Base-by-base conservation (phyloP, 1,140 invertebrate species). In the Solenopsis fugax region DNA sequence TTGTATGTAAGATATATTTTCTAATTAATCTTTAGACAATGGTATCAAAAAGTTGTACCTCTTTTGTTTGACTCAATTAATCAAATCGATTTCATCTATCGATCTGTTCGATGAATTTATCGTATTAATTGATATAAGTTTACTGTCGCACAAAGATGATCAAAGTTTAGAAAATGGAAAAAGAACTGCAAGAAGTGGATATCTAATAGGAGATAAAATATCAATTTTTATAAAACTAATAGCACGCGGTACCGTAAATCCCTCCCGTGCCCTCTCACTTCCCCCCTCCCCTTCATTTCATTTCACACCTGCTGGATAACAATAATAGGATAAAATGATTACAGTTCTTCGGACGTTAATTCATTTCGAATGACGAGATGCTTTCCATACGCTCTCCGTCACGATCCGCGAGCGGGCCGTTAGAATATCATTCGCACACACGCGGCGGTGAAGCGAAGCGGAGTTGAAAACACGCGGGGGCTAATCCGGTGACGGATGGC, bases 401-500 rank as follows among this genome's bases (percentile, higher is more conserved):
- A 64, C 85, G 64, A 89, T 90, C 75, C 54, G 62, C 78, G 65
- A 89, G 82, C 72, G 80, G 58, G 54, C 80, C 81, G 88, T 88
- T 78, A 67, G 87, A 89, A 82, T 76, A 84, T 88, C 85, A 58
- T 69, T 82, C 69, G 69, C 62, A 9, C 21, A 2, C 60, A 29
- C 41, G 62, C 41, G 24, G 34, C 18, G 76, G 76, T 48, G 75
- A 50, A 48, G 58, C 58, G 37, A 65, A 24, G 41, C 60, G 16
- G 29, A 52, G 67, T 54, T 64, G 84, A 85, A 87, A 87, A 87
- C 58, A 54, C 60, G 56, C 60, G 56, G 29, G 50, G 60, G 80
- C 76, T 89, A 90, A 90, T 87, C 88, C 85, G 80, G 76, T 90
- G 88, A 90, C 86, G 85, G 67, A 90, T 87, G 56, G 62, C 80